Conservation (phyloP, 2,113 vertebrate genomes). For the Genyomyrus donnyi region DNA sequence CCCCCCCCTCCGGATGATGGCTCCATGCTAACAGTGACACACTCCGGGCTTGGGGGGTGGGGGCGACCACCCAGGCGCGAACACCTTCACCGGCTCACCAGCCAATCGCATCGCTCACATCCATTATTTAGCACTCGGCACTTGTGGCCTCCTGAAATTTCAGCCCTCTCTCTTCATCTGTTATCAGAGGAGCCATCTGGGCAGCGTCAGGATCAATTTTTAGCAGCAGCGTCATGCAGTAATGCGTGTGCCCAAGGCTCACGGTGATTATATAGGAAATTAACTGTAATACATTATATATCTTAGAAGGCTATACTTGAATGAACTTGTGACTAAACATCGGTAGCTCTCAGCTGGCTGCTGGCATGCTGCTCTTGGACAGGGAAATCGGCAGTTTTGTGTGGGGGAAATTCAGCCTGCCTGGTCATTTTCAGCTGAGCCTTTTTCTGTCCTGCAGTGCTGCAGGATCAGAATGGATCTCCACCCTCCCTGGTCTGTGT, state of each 20-base stretch:
- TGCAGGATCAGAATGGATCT: neutral
- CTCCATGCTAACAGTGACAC: neutral
- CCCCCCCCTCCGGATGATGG: neutral
- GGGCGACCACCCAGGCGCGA: neutral
- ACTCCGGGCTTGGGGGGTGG: neutral
- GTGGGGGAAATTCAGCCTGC: neutral
- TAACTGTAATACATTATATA: neutral
- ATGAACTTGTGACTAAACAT: neutral
- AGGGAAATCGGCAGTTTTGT: neutral
- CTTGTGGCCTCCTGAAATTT: constrained; percentile 6
- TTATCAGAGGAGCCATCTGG: neutral
- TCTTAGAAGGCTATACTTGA: neutral
- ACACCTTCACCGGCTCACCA: neutral
- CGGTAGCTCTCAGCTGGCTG: neutral
- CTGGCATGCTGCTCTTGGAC: neutral
- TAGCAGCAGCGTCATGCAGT: neutral
- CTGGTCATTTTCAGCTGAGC: neutral
- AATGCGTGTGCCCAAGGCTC: neutral
- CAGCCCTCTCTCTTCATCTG: neutral
- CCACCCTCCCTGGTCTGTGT: neutral
- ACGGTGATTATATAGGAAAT: neutral
- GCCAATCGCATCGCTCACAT: neutral
- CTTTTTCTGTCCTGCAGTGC: neutral
- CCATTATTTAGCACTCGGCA: neutral
- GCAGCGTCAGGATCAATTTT: neutral